Base-by-base conservation (phyloP, 2,888 invertebrate genomes). In the Litoditis marina region DNA sequence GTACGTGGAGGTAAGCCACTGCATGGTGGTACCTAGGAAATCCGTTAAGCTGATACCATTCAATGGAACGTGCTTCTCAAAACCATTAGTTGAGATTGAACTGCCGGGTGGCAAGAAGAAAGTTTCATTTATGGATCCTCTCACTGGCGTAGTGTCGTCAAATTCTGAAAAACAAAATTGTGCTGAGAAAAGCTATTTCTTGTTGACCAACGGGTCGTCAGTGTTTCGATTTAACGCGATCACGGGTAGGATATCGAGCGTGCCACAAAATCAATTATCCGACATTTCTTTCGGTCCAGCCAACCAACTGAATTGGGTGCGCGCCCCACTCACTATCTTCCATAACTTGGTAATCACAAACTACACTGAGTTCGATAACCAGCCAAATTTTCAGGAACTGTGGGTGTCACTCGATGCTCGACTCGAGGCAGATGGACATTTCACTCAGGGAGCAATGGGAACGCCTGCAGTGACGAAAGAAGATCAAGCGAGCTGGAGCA, bases 11-110 rank as follows among this genome's bases (percentile, higher is more conserved):
- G 31, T 57, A 13, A 13, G 30, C 27, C 0, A 13, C 11, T 61
- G 61, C 27, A 11, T 31, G 0, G 4, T 11, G 16, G 13, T 61
- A 4, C 55, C 61, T 1, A 16, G 28, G 11, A 2, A 1, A 11
- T n/a, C 34, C 2, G 52, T 39, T 39, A 6, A 28, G n/a, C 46
- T 61, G n/a, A 11, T 50, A 1, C 28, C 55, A 1, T 61, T 61
- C 13, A 22, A 19, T 4, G 30, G n/a, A 0, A 61, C 42, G 22
- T 61, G 61, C 27, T 61, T 34, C 25, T 49, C 54, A 1, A 49
- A 50, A 6, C 61, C 61, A 6, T 16, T 28, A 8, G 27, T 56
- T 13, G 5, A 16, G 36, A 19, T 61, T 7, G 28, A 28, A 1
- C 39, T 39, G 4, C 50, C 49, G 8, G 28, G 13, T 25, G 49